Base-by-base conservation (phyloP, 2,888 invertebrate genomes). In the Criorhina ranunculi region DNA sequence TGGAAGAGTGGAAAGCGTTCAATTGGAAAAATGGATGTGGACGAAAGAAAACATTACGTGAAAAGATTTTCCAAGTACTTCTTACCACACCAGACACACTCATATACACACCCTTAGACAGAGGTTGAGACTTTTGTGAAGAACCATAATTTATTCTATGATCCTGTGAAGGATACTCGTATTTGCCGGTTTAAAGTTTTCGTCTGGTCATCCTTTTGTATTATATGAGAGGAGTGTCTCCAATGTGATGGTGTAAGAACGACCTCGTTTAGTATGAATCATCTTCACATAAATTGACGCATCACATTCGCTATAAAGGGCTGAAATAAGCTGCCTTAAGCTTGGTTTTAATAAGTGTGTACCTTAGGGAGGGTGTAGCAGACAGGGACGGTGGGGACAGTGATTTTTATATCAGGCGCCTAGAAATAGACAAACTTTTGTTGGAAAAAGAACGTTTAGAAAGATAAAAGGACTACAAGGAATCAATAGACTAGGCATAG, bases 1-100 rank as follows among this genome's bases (percentile, higher is more conserved):
- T 55, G 46, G n/a, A n/a, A 69, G 42, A 66, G 70, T 66, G 72
- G 46, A 66, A 81, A 72, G 72, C 86, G 81, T 73, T 86, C 86
- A 86, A 76, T 86, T 81, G 86, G 86, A 86, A 86, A 86, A 86
- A 81, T 77, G 40, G 49, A 81, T 72, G 72, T 72, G 66, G 49
- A 55, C 55, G 69, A 77, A 77, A 59, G 62, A 81, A 76, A 67
- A 77, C 46, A 77, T 72, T 81, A 86, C 86, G 86, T 86, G 86
- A 72, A 80, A 37, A 67, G 72, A 86, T 77, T 86, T 37, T 42
- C 51, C 51, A 85, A 85, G 83, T 75, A 83, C 83, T 35, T 40
- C 83, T 35, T 40, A 19, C 6, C 19, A 44, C 24, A 31, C 64
- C 9, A 11, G 2, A 70, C 46, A 59, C 15, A 29, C 5, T n/a